Evolutionary conservation across 2,888 invertebrate species (phyloP).

Genomic region (Agrochola lychnidis): DNA sequence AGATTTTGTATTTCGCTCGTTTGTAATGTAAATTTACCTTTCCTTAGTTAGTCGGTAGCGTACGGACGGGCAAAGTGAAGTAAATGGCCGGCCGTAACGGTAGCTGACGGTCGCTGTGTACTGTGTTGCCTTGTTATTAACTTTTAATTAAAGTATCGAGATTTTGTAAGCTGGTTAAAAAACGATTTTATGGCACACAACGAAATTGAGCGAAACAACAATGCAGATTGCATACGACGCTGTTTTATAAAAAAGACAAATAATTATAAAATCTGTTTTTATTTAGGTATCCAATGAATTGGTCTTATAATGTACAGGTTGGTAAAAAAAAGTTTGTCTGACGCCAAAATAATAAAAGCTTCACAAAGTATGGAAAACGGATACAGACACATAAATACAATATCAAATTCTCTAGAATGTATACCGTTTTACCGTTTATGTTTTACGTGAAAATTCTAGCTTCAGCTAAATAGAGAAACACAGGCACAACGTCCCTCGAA

Average conservation of each 20-base stretch:
- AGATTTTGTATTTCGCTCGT: constrained; percentile 80
- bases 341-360: background rate
- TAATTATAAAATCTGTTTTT: background rate
- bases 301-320: background rate
- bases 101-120: constrained; percentile 61
- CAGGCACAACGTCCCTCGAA: constrained; percentile 27
- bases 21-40: constrained; percentile 85
- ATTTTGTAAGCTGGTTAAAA: constrained; percentile 54
- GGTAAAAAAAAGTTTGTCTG: background rate
- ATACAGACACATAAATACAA: background rate
- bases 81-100: constrained; percentile 67
- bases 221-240: constrained; percentile 13
- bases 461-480: constrained; percentile 43
- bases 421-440: background rate
- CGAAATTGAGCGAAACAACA: constrained; percentile 13
- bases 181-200: constrained; percentile 37
- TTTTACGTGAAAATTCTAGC: constrained; percentile 26
- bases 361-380: background rate
- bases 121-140: constrained; percentile 69
- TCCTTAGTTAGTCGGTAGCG: constrained; percentile 78
- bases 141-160: constrained; percentile 71
- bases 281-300: background rate
- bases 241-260: background rate
- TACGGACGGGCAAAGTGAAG: constrained; percentile 71
- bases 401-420: constrained; percentile 2